Conservation (phyloP, 2,113 vertebrate species). For the Anguilla japonica region DNA sequence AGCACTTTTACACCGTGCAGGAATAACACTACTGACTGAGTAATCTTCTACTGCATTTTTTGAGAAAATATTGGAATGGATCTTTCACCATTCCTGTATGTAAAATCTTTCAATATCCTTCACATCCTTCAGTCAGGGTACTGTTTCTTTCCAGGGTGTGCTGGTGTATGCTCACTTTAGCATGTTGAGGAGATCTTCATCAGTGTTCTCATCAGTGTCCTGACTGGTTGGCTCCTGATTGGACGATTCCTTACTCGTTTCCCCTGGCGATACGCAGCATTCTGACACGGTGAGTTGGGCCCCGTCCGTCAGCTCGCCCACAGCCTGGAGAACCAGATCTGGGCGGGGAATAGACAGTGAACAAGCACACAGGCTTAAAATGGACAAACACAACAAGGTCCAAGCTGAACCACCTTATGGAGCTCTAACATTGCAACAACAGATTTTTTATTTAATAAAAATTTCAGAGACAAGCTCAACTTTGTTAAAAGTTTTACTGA, state of each 20-base stretch:
- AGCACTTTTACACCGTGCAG: neutral
- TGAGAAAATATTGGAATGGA: neutral
- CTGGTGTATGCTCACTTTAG: slow-evolving; percentile 49
- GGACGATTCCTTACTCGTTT: slow-evolving; percentile 29
- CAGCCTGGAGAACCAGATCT: slow-evolving; percentile 47
- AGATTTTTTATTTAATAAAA: too few relatives aligned
- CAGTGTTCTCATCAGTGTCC: slow-evolving; percentile 27
- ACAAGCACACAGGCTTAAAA: neutral
- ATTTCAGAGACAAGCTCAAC: too few relatives aligned
- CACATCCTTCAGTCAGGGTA: neutral
- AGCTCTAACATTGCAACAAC: too few relatives aligned
- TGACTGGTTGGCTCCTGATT: slow-evolving; percentile 28
- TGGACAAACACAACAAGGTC: neutral
- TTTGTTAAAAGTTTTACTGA: too few relatives aligned
- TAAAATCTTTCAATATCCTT: neutral
- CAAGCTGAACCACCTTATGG: too few relatives aligned
- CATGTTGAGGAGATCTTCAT: slow-evolving; percentile 22
- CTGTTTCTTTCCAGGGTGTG: neutral
- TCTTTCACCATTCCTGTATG: neutral
- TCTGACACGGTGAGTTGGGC: slow-evolving; percentile 41
- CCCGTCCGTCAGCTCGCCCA: slow-evolving; percentile 41
- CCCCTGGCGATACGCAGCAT: slow-evolving; percentile 31
- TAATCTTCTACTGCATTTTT: neutral
- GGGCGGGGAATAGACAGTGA: neutral
- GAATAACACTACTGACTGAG: neutral